Base-by-base conservation (phyloP, 2,113 vertebrate genomes). In the Loxodonta africana region DNA sequence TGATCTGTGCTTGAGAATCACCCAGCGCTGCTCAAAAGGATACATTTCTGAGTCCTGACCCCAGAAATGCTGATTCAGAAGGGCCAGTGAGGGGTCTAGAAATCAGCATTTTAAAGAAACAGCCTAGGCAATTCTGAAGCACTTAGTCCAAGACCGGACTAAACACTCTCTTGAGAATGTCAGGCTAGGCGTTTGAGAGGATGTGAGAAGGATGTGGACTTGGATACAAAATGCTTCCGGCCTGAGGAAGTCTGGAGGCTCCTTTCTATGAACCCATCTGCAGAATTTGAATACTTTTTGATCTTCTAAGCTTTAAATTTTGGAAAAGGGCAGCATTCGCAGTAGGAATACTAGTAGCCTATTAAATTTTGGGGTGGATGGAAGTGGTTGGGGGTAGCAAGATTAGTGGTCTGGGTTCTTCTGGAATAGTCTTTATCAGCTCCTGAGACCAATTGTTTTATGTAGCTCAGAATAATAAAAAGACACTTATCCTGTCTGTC, bases 391-490 rank as follows among this genome's bases (percentile, higher is more conserved):
- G 92, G 90, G 87, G 37, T 90, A 95, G 74, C 53, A 86, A 92
- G 94, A 89, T 96, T 83, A 93, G 83, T 6, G 48, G 76, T 91
- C 17, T 84, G 60, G 88, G 53, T 83, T 93, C 73, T 48, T 97
- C 81, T 95, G 95, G 60, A 95, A 81, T 94, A 95, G 90, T 95
- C 93, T 97, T 95, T 92, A 93, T 94, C 5, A 1, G 83, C 92
- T 37, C 44, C 41, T 63, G 93, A 96, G 83, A 88, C 81, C 81
- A 96, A 33, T 95, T 95, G 77, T 96, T 91, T 97, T 97, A 96
- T 97, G 94, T 97, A 77, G 60, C 46, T 96, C 96, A 97, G 87
- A 97, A 97, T 97, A 97, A 97, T 97, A 96, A 97, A 98, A 97
- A 96, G 89, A 96, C 41, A 96, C 85, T 97, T 97, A 96, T 77